phyloP scores from a whole-genome alignment of 1,140 invertebrate species.

The Listronotus oregonensis region DNA sequence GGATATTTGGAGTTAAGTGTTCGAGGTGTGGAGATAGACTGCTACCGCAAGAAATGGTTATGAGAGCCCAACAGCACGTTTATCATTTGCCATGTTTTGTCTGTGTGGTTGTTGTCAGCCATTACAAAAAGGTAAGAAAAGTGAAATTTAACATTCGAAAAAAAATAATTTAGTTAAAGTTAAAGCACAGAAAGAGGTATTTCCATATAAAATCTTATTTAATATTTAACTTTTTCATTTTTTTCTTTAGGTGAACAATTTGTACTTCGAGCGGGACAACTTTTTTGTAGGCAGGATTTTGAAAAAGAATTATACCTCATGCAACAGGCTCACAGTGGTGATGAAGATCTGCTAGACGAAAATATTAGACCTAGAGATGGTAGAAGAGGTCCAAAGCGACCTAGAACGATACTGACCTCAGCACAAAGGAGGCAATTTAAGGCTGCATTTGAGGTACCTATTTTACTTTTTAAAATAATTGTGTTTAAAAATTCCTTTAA shows the following conservation, averaged over 20 bases:
- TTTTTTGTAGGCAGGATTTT: conserved; percentile 89
- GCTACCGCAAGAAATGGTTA: conserved; percentile 90
- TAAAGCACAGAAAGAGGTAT: background rate
- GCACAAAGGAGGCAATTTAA: conserved; percentile 97
- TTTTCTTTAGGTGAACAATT: conserved; percentile 81
- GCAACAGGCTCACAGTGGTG: conserved; percentile 74
- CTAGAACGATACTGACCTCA: conserved; percentile 95
- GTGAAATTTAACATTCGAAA: too few relatives aligned
- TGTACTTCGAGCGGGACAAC: conserved; percentile 87
- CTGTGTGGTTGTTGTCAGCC: conserved; percentile 92
- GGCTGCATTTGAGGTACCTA: conserved; percentile 84
- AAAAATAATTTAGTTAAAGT: too few relatives aligned
- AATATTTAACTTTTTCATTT: too few relatives aligned
- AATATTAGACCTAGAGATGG: conserved; percentile 57
- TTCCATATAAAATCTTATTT: background rate
- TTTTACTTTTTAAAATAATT: background rate
- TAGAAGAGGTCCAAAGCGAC: conserved; percentile 92
- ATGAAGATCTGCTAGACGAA: conserved; percentile 78
- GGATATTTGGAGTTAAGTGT: conserved; percentile 93
- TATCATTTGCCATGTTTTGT: conserved; percentile 92
- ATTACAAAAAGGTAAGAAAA: conserved; percentile 74
- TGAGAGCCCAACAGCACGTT: conserved; percentile 80
- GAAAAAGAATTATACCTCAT: conserved; percentile 91
- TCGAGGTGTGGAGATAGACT: conserved; percentile 87
- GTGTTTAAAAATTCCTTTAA: too few relatives aligned